phyloP scores from a whole-genome alignment of 23 tunicate species.

The Halocynthia roretzi region DNA sequence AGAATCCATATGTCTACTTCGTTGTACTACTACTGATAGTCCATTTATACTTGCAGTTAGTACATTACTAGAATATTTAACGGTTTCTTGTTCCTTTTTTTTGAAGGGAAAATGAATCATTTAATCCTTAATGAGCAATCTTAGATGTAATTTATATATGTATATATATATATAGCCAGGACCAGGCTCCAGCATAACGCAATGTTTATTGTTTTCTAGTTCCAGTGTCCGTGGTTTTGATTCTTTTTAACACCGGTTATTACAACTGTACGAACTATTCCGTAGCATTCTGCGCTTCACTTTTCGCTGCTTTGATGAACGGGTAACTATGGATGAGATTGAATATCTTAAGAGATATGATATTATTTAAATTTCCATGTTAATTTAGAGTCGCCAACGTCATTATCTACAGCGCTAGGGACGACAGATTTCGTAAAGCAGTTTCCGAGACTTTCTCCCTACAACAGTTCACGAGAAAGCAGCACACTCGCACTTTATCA shows the following conservation, averaged over 20 bases:
- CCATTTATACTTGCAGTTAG: too few species aligned
- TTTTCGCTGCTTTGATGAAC: constrained; percentile 47
- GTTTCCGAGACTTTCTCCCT: background rate
- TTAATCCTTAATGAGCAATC: too few species aligned
- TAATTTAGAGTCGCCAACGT: background rate
- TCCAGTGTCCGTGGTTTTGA: constrained; percentile 27
- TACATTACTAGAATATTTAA: too few species aligned
- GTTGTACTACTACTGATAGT: too few species aligned
- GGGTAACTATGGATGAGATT: constrained; percentile 18
- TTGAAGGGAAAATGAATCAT: too few species aligned
- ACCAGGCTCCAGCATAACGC: background rate
- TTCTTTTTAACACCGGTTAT: constrained; percentile 8
- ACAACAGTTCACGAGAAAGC: background rate
- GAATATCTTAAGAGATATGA: background rate
- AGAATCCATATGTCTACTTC: too few species aligned
- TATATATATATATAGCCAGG: too few species aligned
- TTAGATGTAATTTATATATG: too few species aligned
- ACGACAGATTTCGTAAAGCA: constrained; percentile 10
- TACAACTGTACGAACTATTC: constrained; percentile 30
- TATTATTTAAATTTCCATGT: background rate
- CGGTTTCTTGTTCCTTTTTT: too few species aligned
- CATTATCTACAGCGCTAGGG: constrained; percentile 12
- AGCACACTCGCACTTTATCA: too few species aligned
- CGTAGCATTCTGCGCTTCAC: constrained; percentile 25
- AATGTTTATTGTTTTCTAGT: constrained; percentile 23